Base-by-base conservation (phyloP, 2,113 vertebrate genomes). In the Scolopax mira region DNA sequence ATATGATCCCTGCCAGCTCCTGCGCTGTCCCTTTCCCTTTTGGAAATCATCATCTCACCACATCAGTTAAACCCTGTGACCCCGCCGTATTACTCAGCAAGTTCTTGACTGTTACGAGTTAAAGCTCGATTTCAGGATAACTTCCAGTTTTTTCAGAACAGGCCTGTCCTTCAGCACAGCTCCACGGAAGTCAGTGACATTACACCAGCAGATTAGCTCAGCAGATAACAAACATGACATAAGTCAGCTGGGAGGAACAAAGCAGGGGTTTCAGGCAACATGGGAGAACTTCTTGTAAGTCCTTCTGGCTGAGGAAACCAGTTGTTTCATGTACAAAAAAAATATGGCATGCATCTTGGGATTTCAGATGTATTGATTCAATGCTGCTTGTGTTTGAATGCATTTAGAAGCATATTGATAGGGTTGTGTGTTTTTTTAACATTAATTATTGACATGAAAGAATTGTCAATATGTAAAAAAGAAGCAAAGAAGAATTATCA, bases 331-430 rank as follows among this genome's bases (percentile, higher is more conserved):
- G 21, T 10, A 12, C 7, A 25, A 54, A 78, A 46, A 23, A 18
- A 3, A 3, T 3, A 39, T 7, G 33, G 48, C 11, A 11, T 2
- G 0, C 16, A 30, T 18, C 13, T n/a, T 24, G 28, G 15, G 17
- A 35, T 71, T 55, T 28, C 64, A 2, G 10, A 17, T 65, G 35
- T 37, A 10, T 37, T 64, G 31, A 30, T 30, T 65, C 60, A 11
- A 31, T 19, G 23, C 6, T 46, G 33, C 19, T 51, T 57, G 8
- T 35, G 23, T 62, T 73, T 69, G 33, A 83, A 42, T 33, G 49
- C 2, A 3, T 72, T 67, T 27, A 71, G 48, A 46, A 83, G 12
- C 1, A 13, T 58, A 75, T 66, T 6, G 5, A 15, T 51, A 24
- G 4, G 3, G 37, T 35, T 70, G 10, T 41, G 13, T 6, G 7